phyloP scores from a whole-genome alignment of 37 sponge, comb jelly and placozoan genomes.

The Eunapius fragilis region DNA sequence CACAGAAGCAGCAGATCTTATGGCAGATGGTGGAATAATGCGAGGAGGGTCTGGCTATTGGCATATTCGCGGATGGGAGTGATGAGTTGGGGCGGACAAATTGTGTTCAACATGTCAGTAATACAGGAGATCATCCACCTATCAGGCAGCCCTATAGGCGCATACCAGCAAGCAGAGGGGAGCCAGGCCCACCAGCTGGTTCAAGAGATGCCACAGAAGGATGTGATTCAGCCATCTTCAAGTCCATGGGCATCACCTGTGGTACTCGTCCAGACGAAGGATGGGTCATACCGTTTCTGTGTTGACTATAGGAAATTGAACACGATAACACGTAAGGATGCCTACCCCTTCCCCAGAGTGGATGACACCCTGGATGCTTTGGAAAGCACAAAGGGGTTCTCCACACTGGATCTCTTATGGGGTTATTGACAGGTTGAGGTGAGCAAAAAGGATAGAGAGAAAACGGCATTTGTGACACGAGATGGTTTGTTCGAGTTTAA shows the following conservation, averaged over 20 bases:
- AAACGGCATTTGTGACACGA: not conserved
- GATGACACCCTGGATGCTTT: conserved; percentile 8
- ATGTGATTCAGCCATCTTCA: conserved; percentile 18
- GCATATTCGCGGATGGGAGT: not conserved
- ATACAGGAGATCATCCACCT: conserved; percentile 21
- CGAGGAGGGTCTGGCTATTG: not conserved
- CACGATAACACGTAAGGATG: conserved; percentile 2
- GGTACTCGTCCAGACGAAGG: conserved; percentile 12
- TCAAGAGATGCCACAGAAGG: not conserved
- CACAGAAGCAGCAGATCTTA: conserved; percentile 13
- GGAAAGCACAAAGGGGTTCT: conserved; percentile 14
- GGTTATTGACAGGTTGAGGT: conserved; percentile 8
- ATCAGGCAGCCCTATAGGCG: conserved; percentile 11
- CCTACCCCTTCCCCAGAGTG: conserved; percentile 4
- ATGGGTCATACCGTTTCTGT: conserved; percentile 7
- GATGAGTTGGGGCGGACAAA: conserved; percentile 2
- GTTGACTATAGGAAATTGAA: conserved; percentile 21
- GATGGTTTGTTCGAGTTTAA: conserved; percentile 3
- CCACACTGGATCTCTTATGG: not conserved
- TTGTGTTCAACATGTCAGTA: not conserved
- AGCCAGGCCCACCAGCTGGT: conserved; percentile 3
- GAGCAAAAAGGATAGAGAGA: not conserved
- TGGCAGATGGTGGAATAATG: conserved; percentile 6
- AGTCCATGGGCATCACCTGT: conserved; percentile 32
- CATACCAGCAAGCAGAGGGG: not conserved